phyloP scores from a whole-genome alignment of 2,888 invertebrate genomes.

The Pandemis heparana region DNA sequence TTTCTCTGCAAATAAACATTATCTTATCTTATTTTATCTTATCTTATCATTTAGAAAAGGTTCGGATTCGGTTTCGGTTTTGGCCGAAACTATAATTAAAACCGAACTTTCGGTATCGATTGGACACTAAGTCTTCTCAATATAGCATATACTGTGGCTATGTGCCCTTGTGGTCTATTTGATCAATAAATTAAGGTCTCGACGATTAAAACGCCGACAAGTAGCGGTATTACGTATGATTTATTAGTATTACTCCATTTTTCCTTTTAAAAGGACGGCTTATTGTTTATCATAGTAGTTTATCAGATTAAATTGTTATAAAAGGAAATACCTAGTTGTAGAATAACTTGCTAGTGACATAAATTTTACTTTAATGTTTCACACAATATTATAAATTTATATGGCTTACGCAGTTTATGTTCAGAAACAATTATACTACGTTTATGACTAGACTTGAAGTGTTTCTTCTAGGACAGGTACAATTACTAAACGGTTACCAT shows the following conservation, averaged over 20 bases:
- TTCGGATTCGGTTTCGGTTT: no score
- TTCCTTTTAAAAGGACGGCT: not conserved
- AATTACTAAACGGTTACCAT: no score
- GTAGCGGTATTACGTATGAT: not conserved
- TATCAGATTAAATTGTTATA: slow-evolving; percentile 1
- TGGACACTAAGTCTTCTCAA: no score
- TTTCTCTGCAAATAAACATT: no score
- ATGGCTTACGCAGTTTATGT: not conserved
- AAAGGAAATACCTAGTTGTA: not conserved
- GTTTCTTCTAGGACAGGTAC: no score
- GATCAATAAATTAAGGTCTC: not conserved
- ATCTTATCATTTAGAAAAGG: no score
- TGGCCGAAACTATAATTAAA: no score
- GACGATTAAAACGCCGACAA: not conserved
- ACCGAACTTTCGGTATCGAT: no score
- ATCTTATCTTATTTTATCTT: no score
- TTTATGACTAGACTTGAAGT: no score
- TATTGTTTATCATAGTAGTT: not conserved
- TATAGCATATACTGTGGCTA: no score
- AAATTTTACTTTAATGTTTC: not conserved
- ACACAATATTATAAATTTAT: not conserved
- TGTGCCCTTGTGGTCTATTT: not conserved
- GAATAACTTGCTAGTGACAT: not conserved
- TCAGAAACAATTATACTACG: no score
- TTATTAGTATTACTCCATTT: not conserved